Conservation (phyloP, 2,888 invertebrate genomes). For the Zygothrica quintamaculata region DNA sequence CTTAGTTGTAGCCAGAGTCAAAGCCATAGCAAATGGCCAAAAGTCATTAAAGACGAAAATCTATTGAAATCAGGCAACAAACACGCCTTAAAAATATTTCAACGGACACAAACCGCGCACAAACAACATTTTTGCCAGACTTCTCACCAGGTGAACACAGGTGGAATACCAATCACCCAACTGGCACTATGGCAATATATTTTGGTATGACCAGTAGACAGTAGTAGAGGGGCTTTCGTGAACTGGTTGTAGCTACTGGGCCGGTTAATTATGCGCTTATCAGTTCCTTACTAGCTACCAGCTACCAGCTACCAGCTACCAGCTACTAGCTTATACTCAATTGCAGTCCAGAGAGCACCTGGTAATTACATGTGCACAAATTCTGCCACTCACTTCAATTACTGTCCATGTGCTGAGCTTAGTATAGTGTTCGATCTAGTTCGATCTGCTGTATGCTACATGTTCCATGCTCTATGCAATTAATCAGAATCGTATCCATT, state of each 20-base stretch:
- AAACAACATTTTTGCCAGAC: constrained; percentile 9
- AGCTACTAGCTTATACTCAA: constrained; percentile 38
- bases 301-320: constrained; percentile 44
- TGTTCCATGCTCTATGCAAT: constrained; percentile 39
- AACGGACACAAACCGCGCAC: constrained; percentile 17
- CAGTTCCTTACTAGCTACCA: constrained; percentile 70
- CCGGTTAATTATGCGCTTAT: constrained; percentile 75
- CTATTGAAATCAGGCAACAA: constrained; percentile 65
- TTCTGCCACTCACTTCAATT: constrained; percentile 32
- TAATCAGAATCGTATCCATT: constrained; percentile 64
- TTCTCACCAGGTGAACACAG: constrained; percentile 29
- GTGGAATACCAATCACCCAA: constrained; percentile 28
- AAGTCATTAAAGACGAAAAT: constrained; percentile 74
- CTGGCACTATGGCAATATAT: background rate
- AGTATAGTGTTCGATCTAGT: background rate
- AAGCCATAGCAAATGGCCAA: constrained; percentile 49
- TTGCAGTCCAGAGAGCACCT: constrained; percentile 9
- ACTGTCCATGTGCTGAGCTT: constrained; percentile 6
- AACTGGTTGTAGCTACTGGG: constrained; percentile 33
- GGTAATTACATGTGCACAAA: constrained; percentile 39
- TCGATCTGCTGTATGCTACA: constrained; percentile 12
- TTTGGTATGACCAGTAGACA: too few relatives aligned
- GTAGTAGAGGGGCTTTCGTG: background rate
- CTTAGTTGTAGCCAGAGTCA: constrained; percentile 12
- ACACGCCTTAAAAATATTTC: constrained; percentile 69